Conservation (phyloP, 2,888 invertebrate genomes). For the Scelioninae gen. 2 region DNA sequence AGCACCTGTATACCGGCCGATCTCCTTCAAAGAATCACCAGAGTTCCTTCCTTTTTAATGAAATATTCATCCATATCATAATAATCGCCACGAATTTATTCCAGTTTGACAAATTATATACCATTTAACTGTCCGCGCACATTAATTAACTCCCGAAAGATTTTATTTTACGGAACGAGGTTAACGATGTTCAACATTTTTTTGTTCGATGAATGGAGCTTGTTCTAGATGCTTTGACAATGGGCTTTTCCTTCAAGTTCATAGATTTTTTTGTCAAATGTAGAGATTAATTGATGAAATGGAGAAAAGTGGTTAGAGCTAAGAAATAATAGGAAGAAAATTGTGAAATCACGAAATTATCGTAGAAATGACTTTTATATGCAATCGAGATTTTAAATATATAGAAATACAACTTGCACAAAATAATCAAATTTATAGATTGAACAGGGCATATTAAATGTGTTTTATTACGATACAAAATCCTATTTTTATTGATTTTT, state of each 20-base stretch:
- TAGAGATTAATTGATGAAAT: constrained; percentile 18
- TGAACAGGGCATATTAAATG: no score
- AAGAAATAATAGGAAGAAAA: no score
- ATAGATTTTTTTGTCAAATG: constrained; percentile 4
- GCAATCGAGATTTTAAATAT: no score
- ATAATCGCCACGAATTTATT: constrained; percentile 37
- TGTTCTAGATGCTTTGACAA: constrained; percentile 1
- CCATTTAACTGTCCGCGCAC: constrained; percentile 10
- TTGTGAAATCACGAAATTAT: no score
- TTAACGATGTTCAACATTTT: constrained; percentile 23
- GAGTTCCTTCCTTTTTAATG: constrained; percentile 41
- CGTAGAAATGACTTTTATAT: no score
- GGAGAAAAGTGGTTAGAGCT: neutral
- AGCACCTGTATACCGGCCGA: constrained; percentile 6
- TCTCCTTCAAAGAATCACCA: constrained; percentile 43
- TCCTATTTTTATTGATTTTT: no score
- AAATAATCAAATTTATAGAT: no score
- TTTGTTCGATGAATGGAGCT: constrained; percentile 11
- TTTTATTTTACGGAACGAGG: constrained; percentile 10
- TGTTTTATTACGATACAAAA: no score
- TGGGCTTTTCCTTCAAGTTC: constrained; percentile 6
- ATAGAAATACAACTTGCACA: no score
- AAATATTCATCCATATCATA: constrained; percentile 51
- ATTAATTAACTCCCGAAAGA: constrained; percentile 25
- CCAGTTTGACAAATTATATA: constrained; percentile 34